Percentiles rank a stretch among this genome's conserved stretches.
Conservation (phyloP, 2,888 invertebrate species). For the Micoletzkya japonica region DNA sequence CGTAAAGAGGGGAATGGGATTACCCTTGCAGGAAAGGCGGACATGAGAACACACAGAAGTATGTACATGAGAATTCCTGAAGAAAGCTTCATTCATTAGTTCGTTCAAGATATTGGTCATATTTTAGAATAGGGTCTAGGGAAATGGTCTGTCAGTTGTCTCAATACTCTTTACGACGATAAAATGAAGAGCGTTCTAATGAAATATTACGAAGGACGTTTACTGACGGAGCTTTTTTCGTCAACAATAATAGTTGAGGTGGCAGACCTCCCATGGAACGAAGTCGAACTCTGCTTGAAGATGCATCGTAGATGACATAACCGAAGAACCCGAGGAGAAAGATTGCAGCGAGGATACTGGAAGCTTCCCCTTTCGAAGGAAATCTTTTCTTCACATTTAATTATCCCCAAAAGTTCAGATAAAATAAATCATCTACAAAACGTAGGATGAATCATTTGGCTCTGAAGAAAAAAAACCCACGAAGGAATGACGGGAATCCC, state of each 20-base stretch:
- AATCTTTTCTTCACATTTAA: too few relatives aligned
- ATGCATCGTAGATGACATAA: constrained; percentile 17
- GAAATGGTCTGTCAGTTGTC: too few relatives aligned
- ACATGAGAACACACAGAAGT: constrained; percentile 13
- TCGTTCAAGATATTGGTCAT: too few relatives aligned
- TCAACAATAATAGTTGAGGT: not conserved
- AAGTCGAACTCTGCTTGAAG: not conserved
- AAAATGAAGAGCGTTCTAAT: not conserved
- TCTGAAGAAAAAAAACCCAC: constrained; percentile 8
- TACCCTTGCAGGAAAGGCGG: constrained; percentile 22
- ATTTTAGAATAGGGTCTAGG: too few relatives aligned
- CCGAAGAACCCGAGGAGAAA: constrained; percentile 20
- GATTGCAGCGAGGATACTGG: too few relatives aligned
- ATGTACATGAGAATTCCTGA: constrained; percentile 25
- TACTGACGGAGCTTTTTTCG: not conserved
- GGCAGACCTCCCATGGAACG: constrained; percentile 17
- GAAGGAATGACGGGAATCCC: constrained; percentile 15
- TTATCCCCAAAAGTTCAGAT: too few relatives aligned
- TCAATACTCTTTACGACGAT: not conserved
- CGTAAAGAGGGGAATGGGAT: not conserved
- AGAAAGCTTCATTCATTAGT: not conserved
- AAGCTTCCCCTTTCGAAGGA: too few relatives aligned
- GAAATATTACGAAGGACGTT: not conserved
- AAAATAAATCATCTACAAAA: not conserved
- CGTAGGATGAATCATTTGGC: not conserved